Evolutionary conservation across 2,888 invertebrate species (phyloP), one percentile per base, ranked within the genome.

Genomic region (Lasioglossum vierecki): DNA sequence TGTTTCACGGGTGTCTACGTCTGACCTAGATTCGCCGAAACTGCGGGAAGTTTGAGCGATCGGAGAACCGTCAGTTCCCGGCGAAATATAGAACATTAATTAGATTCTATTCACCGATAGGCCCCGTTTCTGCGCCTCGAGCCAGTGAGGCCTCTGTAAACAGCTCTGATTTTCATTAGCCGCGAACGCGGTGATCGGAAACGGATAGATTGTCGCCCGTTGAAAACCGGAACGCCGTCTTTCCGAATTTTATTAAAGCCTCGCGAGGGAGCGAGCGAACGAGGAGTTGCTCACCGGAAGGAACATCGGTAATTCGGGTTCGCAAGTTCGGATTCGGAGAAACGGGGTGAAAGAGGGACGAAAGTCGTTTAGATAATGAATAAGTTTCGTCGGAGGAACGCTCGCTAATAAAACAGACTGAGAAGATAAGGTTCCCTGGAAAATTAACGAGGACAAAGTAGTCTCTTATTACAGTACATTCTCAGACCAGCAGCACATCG

Each of bases 31-130:
- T 53, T 22, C 8, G 53, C 53, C 53, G 53, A 53, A 53, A 53
- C 22, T 53, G 8, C 53, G 8, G 53, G 8, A 53, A 53, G 53
- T 53, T 53, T 53, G 53, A 22, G 53, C 53, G 22, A 53, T 53
- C 53, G 53, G 57, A 84, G 80, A 78, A 78, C 78, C 71, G 63
- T 72, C 71, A 77, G 46, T 46, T 30, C 46, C 22, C 39, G 44
- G 15, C 18, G 68, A 68, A 26, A 68, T 35, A 68, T 53, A 53
- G 53, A 53, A 53, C 53, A 53, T 53, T 53, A 53, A 53, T 53
- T 53, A 53, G 53, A 63, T 63, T 63, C 63, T 63, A 63, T 53
- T 53, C 53, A 53, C 22, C 53, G 53, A 22, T 53, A 53, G 53
- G 22, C 8, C 53, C 53, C 22, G 22, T 53, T 53, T 2, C 53